Base-by-base conservation (phyloP, 2,888 invertebrate genomes). In the Leucoptera coffeella region DNA sequence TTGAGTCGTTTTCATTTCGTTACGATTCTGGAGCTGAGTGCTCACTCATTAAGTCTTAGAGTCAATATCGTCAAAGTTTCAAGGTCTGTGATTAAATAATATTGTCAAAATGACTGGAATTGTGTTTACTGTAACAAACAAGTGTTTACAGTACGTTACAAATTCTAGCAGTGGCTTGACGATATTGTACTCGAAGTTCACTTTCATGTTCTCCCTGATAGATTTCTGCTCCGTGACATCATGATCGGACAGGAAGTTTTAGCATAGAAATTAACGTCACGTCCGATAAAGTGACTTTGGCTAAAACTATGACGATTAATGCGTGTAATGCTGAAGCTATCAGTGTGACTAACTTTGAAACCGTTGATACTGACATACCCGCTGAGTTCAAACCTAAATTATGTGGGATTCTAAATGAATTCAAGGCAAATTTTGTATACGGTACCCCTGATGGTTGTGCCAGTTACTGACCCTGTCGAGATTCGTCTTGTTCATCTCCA, bases 161-260 rank as follows among this genome's bases (percentile, higher is more conserved):
- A 23, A 32, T 34, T 22, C 25, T 31, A 24, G 21, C 15, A 22
- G 11, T n/a, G 15, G 29, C 29, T 31, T 24, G 9, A 26, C 19
- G 28, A 17, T 21, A 9, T 12, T 15, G 10, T 12, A 20, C 20
- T 32, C 4, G 29, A 32, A 26, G 20, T 34, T 17, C 22, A 26
- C 3, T 32, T 34, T 11, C 32, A 32, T 14, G 23, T 32, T 26
- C 12, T 20, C 9, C 27, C 26, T 14, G 32, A 32, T 14, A 14
- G 10, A 23, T 28, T 22, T 15, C 15, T 34, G 14, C 23, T 27
- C 10, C 11, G 24, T 27, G 25, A 32, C 15, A 17, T 34, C 11
- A 30, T 34, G 27, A 24, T 32, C 25, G 33, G 33, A 22, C 26
- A 5, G 28, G n/a, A n/a, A n/a, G n/a, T n/a, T n/a, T n/a, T n/a